Base-by-base conservation (phyloP, 1,140 invertebrate species). In the Drosophila aff. region DNA sequence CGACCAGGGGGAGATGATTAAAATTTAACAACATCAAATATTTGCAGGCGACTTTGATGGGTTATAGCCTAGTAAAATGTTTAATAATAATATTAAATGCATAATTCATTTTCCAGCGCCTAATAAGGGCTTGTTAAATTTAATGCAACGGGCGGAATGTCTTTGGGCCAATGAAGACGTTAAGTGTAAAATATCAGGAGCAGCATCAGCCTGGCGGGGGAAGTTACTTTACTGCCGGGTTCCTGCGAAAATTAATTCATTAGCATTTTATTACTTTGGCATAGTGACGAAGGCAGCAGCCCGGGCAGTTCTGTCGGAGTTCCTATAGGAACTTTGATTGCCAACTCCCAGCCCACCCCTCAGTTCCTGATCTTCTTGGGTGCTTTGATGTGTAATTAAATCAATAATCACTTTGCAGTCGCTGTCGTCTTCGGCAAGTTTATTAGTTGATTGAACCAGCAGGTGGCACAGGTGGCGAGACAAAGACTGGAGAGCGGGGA, bases 341-440 rank as follows among this genome's bases (percentile, higher is more conserved):
- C 75, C 41, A 40, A 31, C 21, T 8, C 10, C 10, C 15, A 47
- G 40, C 4, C 10, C 16, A 15, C 15, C 21, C 46, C 58, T 13
- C 46, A 8, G 13, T 16, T 6, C 23, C 7, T 26, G 61, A 68
- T 44, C 49, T 57, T 47, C 66, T 44, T 52, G 53, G 73, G 57
- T 74, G 58, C 84, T 89, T 89, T 89, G 84, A 89, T 89, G 84
- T 90, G 84, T 89, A 89, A 89, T 90, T 89, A 89, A 89, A 89
- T 89, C 84, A 89, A 90, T 89, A 89, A 84, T 84, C 85, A 89
- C 73, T 89, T 81, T 84, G 50, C 31, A 73, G 69, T 53, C 63
- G 50, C 61, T 49, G 47, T 64, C 72, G 72, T 53, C 73, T 38
- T 41, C 16, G 50, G 57, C 41, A 36, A 68, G 75, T 77, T 77